Evolutionary conservation across 2,888 invertebrate genomes (phyloP), one percentile per base, ranked within the genome.

Genomic region (Andrena bucephala): DNA sequence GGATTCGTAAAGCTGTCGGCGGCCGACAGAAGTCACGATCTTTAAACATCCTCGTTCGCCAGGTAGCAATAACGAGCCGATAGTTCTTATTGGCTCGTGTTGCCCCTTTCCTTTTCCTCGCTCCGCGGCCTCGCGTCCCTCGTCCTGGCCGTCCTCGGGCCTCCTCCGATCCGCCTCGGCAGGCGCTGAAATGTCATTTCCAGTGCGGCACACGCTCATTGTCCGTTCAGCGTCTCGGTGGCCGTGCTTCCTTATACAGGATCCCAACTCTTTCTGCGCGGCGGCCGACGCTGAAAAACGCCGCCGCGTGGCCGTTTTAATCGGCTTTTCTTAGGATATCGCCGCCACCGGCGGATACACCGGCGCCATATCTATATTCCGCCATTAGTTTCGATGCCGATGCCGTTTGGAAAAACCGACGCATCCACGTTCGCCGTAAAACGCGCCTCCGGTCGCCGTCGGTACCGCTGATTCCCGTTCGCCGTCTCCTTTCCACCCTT

Each of bases 161-260:
- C 79, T 69, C 48, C 33, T 24, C 70, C 65, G 71, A 74, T 62
- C 57, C 78, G 33, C 77, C 73, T 84, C 65, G 85, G 68, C 81
- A 82, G 88, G 78, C 87, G 89, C 87, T 89, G 87, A 90, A 91
- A 91, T 89, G 92, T 92, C 91, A 92, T 92, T 92, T 92, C 88
- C 89, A 91, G 89, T 84, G 87, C 89, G 87, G 89, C 90, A 90
- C 91, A 91, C 90, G 90, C 91, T 90, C 91, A 92, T 92, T 92
- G 92, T 92, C 87, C 90, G 87, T 60, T 70, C 81, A 54, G 52
- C 59, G 70, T 76, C 82, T 77, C 73, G 67, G 33, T 36, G 76
- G 10, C 63, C 83, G 77, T 71, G 82, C 88, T 90, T 88, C 91
- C 92, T 89, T 92, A 92, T 88, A 89, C 70, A 86, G 89, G 81